A percentile compares a stretch with the other conserved stretches of the same genome.
These are phyloP conservation scores for Drosophila borborema DNA, from an alignment of 2,888 invertebrate genomes.

Conservation along the genomic window DNA sequence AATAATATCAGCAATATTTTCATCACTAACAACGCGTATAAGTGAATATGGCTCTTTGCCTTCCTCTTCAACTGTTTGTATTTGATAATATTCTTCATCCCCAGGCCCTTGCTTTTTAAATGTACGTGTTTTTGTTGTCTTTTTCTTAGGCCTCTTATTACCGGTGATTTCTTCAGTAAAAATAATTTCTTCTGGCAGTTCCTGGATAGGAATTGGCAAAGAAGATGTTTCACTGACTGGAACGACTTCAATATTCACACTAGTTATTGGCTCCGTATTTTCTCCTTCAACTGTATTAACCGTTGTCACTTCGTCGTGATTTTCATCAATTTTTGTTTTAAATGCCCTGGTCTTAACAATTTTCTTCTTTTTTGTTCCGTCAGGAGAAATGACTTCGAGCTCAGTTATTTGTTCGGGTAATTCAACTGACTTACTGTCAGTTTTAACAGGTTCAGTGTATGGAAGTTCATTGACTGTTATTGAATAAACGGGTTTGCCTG, in stretches of 20 bases:
- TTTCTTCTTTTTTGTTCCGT: conserved; percentile 82
- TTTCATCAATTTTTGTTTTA: conserved; percentile 83
- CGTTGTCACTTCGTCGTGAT: conserved; percentile 84
- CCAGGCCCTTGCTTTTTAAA: conserved; percentile 85
- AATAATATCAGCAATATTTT: conserved; percentile 81
- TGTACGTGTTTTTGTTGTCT: conserved; percentile 85
- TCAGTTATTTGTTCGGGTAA: conserved; percentile 83
- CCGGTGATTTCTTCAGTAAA: conserved; percentile 80
- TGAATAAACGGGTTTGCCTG: conserved; percentile 81
- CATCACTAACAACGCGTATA: conserved; percentile 84
- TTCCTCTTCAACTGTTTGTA: conserved; percentile 86
- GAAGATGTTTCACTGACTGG: conserved; percentile 75
- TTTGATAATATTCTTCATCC: conserved; percentile 85
- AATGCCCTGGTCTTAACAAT: conserved; percentile 83
- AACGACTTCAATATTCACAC: conserved; percentile 77
- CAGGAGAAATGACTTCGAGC: conserved; percentile 76
- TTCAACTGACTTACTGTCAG: conserved; percentile 70
- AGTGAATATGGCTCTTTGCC: conserved; percentile 85
- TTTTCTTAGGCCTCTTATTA: conserved; percentile 82
- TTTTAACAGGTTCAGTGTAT: conserved; percentile 38
- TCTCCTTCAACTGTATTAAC: conserved; percentile 83
- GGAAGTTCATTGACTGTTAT: conserved; percentile 77
- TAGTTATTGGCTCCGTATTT: conserved; percentile 78
- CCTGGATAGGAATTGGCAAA: conserved; percentile 78
- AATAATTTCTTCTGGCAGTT: conserved; percentile 82